These are phyloP conservation scores for Lagria hirta DNA, from an alignment of 2,888 invertebrate species.

Conservation along the genomic window DNA sequence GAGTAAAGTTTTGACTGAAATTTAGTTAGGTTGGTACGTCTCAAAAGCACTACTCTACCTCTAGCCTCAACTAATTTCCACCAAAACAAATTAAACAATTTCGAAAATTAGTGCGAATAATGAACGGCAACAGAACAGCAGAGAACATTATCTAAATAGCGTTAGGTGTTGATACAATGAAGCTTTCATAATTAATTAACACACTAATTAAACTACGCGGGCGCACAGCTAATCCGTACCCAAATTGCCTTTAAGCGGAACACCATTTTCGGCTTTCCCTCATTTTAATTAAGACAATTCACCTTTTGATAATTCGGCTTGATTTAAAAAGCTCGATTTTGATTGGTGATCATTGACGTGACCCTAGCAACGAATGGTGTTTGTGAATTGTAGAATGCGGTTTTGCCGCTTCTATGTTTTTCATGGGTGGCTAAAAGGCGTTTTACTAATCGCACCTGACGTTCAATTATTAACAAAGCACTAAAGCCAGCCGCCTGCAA, in stretches of 20 bases:
- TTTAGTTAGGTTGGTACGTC: conserved; percentile 2
- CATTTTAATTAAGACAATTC: conserved; percentile 41
- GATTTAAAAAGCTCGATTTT: background rate
- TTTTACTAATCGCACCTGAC: conserved; percentile 51
- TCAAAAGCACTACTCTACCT: background rate
- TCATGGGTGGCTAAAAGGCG: conserved; percentile 41
- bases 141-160: conserved; percentile 47
- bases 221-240: conserved; percentile 46
- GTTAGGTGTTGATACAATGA: conserved; percentile 50
- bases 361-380: conserved; percentile 34
- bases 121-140: conserved; percentile 33
- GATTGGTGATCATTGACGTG: conserved; percentile 9
- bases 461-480: conserved; percentile 53
- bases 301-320: conserved; percentile 40
- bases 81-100: conserved; percentile 47
- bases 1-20: background rate
- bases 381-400: conserved; percentile 12
- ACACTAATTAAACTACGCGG: conserved; percentile 54
- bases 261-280: conserved; percentile 1
- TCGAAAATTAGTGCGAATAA: conserved; percentile 40
- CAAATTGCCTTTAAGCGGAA: conserved; percentile 43
- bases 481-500: conserved; percentile 44
- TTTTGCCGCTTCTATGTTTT: conserved; percentile 41
- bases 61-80: conserved; percentile 38
- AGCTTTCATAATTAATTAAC: conserved; percentile 55